Conservation (phyloP, 2,888 invertebrate genomes). For the Omphaloscelis lunosa region DNA sequence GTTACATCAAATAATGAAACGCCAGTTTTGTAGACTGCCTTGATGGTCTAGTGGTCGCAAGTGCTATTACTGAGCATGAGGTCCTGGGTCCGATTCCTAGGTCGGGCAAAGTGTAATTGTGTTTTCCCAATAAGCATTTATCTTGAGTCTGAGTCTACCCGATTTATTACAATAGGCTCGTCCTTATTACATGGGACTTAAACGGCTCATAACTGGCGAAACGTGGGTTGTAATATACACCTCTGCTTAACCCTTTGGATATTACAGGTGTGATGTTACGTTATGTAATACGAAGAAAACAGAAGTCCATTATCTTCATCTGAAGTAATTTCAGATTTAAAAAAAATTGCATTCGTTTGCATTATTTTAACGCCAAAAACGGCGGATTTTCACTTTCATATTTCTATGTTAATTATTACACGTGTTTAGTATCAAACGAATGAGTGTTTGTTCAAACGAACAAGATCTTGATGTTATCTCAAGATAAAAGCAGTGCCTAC, state of each 20-base stretch:
- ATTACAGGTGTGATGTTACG: background rate
- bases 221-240: background rate
- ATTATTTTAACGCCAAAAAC: background rate
- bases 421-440: background rate
- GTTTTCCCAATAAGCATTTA: too few relatives aligned
- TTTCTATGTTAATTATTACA: background rate
- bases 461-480: conserved; percentile 22
- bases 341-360: too few relatives aligned
- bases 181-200: background rate
- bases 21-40: background rate
- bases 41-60: background rate
- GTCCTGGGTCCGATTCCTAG: background rate
- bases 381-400: background rate
- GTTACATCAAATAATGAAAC: conserved; percentile 33
- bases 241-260: background rate
- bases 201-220: background rate
- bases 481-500: background rate
- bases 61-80: background rate
- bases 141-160: too few relatives aligned
- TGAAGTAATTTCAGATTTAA: background rate
- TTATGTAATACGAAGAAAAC: background rate
- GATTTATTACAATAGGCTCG: background rate
- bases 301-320: background rate
- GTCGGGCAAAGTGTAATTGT: background rate
- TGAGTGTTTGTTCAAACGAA: conserved; percentile 22